Base-by-base conservation (phyloP, 2,888 invertebrate species). In the Drosophila glabriapex region DNA sequence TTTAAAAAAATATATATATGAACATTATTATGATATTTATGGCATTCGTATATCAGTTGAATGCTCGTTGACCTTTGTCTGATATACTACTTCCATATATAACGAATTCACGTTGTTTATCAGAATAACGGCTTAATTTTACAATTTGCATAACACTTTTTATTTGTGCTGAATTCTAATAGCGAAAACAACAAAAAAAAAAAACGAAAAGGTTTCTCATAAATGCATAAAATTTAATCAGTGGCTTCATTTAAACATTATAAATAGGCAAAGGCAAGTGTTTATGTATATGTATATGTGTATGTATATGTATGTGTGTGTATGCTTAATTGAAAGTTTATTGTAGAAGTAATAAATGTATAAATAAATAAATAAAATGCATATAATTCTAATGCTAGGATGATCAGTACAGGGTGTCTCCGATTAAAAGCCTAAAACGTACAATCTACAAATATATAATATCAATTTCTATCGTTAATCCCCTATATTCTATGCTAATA, bases 201-300 rank as follows among this genome's bases (percentile, higher is more conserved):
- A 37, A 16, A 33, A 41, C 31, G 41, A n/a, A 56, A 50, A n/a
- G 31, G n/a, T 46, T 53, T 63, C 46, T 68, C 60, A 66, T 69
- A 82, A 67, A 83, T 73, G 72, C 72, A 78, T 89, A 86, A 39
- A 56, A 69, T 86, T 64, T 83, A 89, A 89, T 83, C 83, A 89
- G 83, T 83, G 83, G 83, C 86, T 75, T 83, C 61, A 70, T 76
- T 76, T 65, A 66, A 70, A 62, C 35, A 69, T 73, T 75, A 80
- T 76, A 77, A 77, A 55, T 50, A 73, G 46, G 46, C 58, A 78
- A 68, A 63, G 62, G 54, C 59, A 71, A 16, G 16, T 50, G 39
- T 37, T 14, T 37, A 29, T 33, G 35, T 37, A 16, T 37, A 29
- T 33, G 3, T 50, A 1, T 41, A 35, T 29, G 1, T 35, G 46